phyloP scores from a whole-genome alignment of 2,113 vertebrate species.

The Mola mola region DNA sequence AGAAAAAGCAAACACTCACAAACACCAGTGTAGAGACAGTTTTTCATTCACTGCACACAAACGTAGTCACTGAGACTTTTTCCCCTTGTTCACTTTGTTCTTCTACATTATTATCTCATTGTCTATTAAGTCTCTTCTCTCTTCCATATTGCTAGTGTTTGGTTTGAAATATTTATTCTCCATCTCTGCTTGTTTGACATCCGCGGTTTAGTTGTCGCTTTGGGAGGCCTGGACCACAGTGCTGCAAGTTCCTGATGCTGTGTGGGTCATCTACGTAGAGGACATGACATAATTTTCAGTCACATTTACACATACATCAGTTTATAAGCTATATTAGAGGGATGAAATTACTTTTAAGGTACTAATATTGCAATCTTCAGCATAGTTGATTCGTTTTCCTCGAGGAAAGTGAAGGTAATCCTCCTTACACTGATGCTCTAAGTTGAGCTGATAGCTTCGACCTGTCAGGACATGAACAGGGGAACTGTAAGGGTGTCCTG shows the following conservation, averaged over 20 bases:
- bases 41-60: no score
- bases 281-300: constrained; percentile 21
- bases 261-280: constrained; percentile 40
- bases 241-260: constrained; percentile 33
- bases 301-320: constrained; percentile 29
- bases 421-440: no score
- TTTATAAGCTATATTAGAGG: no score
- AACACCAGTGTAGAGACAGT: constrained; percentile 3
- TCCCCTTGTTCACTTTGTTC: no score
- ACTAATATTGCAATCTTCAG: no score
- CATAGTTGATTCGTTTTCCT: no score
- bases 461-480: no score
- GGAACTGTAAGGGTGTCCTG: no score
- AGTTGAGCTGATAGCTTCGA: no score
- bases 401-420: no score
- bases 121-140: constrained; percentile 11
- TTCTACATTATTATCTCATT: not conserved
- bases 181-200: constrained; percentile 60
- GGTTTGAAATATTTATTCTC: constrained; percentile 60
- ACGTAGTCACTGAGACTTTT: no score
- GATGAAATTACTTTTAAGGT: no score
- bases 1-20: constrained; percentile 7
- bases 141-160: constrained; percentile 1
- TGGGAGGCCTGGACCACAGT: constrained; percentile 66
- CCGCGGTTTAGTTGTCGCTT: constrained; percentile 52